Conservation (phyloP, 1,140 invertebrate species). For the Brachionus calyciflorus region DNA sequence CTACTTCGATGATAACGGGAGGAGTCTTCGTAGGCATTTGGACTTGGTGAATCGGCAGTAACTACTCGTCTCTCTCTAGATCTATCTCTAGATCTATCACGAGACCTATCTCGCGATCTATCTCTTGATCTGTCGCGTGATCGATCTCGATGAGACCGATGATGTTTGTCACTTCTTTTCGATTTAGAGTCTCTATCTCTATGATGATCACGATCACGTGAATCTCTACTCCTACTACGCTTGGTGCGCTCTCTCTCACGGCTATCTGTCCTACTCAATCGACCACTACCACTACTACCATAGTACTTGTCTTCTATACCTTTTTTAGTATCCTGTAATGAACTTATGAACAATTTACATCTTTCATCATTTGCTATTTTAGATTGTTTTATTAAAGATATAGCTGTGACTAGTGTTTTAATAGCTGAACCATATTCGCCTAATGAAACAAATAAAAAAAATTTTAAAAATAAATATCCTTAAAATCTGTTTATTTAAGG, state of each 20-base stretch:
- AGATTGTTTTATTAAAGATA: conserved; percentile 96
- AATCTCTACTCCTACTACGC: conserved; percentile 28
- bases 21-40: conserved; percentile 3
- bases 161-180: conserved; percentile 22
- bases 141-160: conserved; percentile 33
- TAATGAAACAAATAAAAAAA: conserved; percentile 50
- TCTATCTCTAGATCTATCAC: conserved; percentile 25
- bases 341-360: conserved; percentile 95
- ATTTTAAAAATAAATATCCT: conserved; percentile 40
- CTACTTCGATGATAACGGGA: conserved; percentile 12
- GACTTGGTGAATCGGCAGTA: background rate
- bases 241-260: conserved; percentile 13
- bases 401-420: conserved; percentile 95
- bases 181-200: conserved; percentile 21
- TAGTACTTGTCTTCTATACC: conserved; percentile 96
- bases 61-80: conserved; percentile 3
- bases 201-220: conserved; percentile 24
- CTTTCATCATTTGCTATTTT: conserved; percentile 94
- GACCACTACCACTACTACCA: conserved; percentile 48
- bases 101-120: background rate
- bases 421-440: conserved; percentile 95
- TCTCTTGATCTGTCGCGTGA: conserved; percentile 34
- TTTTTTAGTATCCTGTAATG: conserved; percentile 88
- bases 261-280: background rate
- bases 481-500: no score